These are phyloP conservation scores for Sebastes flavidus DNA, from an alignment of 2,797 vertebrate genomes.

Conservation along the genomic window DNA sequence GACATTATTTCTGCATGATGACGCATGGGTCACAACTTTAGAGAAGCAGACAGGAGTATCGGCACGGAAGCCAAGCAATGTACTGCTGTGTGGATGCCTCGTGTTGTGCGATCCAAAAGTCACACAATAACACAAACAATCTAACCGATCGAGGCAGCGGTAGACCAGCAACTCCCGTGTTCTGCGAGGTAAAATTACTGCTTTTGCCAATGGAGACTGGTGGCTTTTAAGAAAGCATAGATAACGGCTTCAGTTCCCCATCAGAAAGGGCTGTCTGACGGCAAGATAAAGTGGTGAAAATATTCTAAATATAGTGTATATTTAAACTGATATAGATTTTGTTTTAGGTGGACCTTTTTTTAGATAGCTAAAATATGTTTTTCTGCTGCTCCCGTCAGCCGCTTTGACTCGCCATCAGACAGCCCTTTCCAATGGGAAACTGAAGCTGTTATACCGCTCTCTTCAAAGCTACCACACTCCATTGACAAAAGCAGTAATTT, in stretches of 20 bases:
- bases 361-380: too few species aligned
- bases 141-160: neutral
- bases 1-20: neutral
- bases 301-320: too few species aligned
- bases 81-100: neutral
- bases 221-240: neutral
- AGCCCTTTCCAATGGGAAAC: too few species aligned
- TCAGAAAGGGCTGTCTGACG: too few species aligned
- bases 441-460: too few species aligned
- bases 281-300: too few species aligned
- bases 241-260: neutral
- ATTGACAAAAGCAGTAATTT: too few species aligned
- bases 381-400: too few species aligned
- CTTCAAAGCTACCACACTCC: neutral
- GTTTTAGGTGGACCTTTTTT: too few species aligned
- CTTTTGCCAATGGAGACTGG: neutral
- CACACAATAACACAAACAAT: neutral
- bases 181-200: neutral
- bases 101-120: neutral
- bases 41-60: neutral
- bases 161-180: neutral
- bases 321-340: too few species aligned
- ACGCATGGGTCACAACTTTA: neutral
- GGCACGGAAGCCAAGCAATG: neutral
- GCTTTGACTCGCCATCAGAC: neutral